Base-by-base conservation (phyloP, 1,140 invertebrate species). In the Psix sp. region DNA sequence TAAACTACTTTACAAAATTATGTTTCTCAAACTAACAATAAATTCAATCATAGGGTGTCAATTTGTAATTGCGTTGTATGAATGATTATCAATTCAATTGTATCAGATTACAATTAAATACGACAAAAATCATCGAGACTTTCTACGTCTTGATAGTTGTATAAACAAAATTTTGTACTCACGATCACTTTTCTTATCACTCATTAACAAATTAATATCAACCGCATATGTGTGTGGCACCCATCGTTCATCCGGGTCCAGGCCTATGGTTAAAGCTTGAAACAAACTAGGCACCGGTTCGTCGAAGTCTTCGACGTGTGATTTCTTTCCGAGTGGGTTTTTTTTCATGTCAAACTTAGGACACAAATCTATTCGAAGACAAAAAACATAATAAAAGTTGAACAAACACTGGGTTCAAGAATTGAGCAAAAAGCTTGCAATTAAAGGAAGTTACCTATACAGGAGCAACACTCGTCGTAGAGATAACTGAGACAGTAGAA, bases 381-480 rank as follows among this genome's bases (percentile, higher is more conserved):
- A 24, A 33, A 7, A 33, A n/a, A 10, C 4, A 33, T 33, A 5
- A 33, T 33, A 33, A 24, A 5, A 24, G 9, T n/a, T n/a, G n/a
- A n/a, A n/a, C n/a, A n/a, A n/a, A n/a, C n/a, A n/a, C n/a, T n/a
- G n/a, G n/a, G n/a, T 24, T 24, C 4, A 24, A 24, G 21, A 9
- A 24, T 24, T 4, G 9, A 24, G 21, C 29, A 33, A 33, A 33
- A 33, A 33, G 5, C n/a, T 3, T 33, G 6, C 5, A 5, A 33
- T 33, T 24, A 9, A 5, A 5, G 21, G 21, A 5, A 24, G 26
- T 91, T 87, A 96, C 95, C 95, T 76, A 98, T 94, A 90, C 96
- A 98, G 35, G 95, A 96, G 81, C 97, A 98, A 85, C 97, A 98
- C 84, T 98, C 95, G 67, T 91, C 92, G 81, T 96, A 98, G 5